These are phyloP conservation scores for Metopia argyrocephala DNA, from an alignment of 2,888 invertebrate species.

Conservation along the genomic window DNA sequence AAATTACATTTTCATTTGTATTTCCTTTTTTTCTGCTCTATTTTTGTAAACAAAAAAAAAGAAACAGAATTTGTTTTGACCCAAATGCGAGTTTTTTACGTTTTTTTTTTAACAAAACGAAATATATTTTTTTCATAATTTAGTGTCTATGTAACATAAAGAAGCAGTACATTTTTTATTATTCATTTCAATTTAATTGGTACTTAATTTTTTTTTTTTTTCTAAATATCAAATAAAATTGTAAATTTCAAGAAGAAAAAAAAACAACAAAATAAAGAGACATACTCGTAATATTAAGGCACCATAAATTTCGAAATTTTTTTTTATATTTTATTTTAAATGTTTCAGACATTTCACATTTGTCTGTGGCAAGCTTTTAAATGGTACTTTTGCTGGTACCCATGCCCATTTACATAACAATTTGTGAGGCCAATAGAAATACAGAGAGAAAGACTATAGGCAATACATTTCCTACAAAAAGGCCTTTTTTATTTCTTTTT, in stretches of 20 bases:
- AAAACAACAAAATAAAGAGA: neutral
- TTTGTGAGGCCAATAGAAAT: neutral
- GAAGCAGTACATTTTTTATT: neutral
- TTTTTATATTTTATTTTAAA: neutral
- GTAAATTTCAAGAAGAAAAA: neutral
- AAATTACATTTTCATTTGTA: no score
- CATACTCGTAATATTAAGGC: neutral
- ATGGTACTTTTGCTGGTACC: neutral
- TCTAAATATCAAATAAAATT: neutral
- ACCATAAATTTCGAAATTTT: neutral
- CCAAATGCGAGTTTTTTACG: no score
- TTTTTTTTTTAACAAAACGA: no score
- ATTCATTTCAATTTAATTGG: conserved; percentile 16
- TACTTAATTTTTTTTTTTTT: conserved; percentile 14
- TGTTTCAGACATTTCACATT: neutral
- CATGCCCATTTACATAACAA: neutral
- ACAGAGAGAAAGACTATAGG: no score
- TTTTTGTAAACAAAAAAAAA: no score
- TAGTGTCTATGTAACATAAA: neutral
- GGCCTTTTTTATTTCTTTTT: no score
- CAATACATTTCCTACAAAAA: no score
- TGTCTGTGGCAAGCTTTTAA: neutral
- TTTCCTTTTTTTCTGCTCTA: neutral
- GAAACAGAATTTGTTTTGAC: no score
- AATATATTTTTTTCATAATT: neutral